Evolutionary conservation across 2,113 vertebrate genomes (phyloP), one percentile per base, ranked within the genome.

Genomic region (Larimichthys polyactis): DNA sequence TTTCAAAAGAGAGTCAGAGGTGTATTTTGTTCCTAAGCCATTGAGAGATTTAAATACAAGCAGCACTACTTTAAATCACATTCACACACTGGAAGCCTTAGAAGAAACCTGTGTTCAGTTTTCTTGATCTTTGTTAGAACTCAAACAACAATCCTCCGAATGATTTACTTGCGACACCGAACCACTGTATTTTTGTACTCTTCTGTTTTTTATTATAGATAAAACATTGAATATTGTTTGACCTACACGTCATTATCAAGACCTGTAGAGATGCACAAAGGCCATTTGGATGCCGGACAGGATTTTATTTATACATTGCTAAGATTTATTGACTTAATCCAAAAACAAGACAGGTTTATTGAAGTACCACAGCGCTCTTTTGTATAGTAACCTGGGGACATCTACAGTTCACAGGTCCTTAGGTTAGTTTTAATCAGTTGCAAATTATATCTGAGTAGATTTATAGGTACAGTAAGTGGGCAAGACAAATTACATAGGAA

Each of bases 401-500:
- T 36, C 44, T 87, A 48, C 7, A 67, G 48, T 68, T 55, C 43
- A 49, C 43, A 46, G 48, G 58, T 88, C 64, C 22, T 71, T 74
- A 29, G 79, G 75, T 75, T 81, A 74, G 67, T 55, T 85, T 91
- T 89, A 91, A 91, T 90, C 88, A 87, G 54, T 66, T 55, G 82
- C 78, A 83, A 74, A 85, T 88, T 84, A 85, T 85, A 85, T 87
- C 76, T 84, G 67, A 87, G 55, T 67, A 83, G 77, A 86, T 88
- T 87, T 85, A 81, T 44, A 79, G 55, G 83, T 92, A 85, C 77
- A 84, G 77, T 86, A 82, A 87, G 81, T 83, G 78, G 88, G 83
- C 75, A 76, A 87, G 84, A 91, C 84, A 86, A 91, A 88, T 79
- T 92, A 70, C 83, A 80, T 49, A 72, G 75, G 83, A 91, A 95